Conservation (phyloP, 2,888 invertebrate genomes). For the Brachyptera risi region DNA sequence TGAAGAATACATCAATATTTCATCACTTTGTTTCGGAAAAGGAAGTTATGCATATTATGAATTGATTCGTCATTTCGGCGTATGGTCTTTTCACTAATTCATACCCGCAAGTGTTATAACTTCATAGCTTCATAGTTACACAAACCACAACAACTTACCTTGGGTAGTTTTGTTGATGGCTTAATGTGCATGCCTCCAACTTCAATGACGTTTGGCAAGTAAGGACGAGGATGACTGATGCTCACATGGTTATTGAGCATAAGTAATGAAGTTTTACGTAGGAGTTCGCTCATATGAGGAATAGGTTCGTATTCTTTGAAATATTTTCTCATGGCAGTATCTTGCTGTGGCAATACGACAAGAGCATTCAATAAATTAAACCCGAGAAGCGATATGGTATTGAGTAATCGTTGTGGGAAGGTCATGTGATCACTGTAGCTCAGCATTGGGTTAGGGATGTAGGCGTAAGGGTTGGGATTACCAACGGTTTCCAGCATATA, state of each 20-base stretch:
- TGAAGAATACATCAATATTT: no score
- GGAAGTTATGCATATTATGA: no score
- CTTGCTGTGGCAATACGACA: neutral
- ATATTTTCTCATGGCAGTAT: neutral
- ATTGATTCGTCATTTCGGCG: no score
- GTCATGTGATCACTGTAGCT: slow-evolving; percentile 30
- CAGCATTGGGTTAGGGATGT: slow-evolving; percentile 35
- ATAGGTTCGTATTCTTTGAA: neutral
- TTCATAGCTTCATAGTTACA: no score
- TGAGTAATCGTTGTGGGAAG: slow-evolving; percentile 36
- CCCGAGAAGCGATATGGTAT: slow-evolving; percentile 29
- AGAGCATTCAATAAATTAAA: neutral
- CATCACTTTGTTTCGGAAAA: no score
- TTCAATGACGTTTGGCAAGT: slow-evolving; percentile 41
- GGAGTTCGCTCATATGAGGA: neutral
- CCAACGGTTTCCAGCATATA: slow-evolving; percentile 22
- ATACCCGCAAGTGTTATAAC: no score
- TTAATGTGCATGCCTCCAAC: slow-evolving; percentile 40
- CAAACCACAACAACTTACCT: no score
- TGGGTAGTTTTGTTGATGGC: slow-evolving; percentile 36
- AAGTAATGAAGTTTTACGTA: neutral
- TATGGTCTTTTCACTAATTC: no score
- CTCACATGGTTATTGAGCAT: slow-evolving; percentile 42
- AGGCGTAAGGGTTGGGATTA: slow-evolving; percentile 34
- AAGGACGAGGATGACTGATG: slow-evolving; percentile 40